Percentiles rank a stretch among this genome's conserved stretches.
phyloP scores from a whole-genome alignment of 2,113 vertebrate species.

The Percina caprodes region DNA sequence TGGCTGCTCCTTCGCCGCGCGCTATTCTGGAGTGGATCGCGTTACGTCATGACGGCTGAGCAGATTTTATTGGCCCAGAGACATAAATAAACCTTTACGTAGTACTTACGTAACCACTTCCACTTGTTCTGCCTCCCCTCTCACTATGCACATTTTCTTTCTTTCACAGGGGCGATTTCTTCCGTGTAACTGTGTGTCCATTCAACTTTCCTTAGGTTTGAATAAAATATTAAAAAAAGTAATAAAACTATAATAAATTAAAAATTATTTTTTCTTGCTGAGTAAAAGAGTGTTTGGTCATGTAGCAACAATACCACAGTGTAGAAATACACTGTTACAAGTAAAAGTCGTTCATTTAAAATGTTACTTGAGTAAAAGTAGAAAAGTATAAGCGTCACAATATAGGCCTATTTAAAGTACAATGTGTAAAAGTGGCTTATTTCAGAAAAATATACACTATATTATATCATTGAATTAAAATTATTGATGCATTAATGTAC shows the following conservation, averaged over 20 bases:
- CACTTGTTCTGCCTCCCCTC: constrained; percentile 11
- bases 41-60: constrained; percentile 69
- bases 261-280: not conserved
- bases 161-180: constrained; percentile 17
- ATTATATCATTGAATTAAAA: not conserved
- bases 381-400: too few relatives aligned
- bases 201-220: not conserved
- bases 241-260: too few relatives aligned
- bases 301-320: not conserved
- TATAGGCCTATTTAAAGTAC: too few relatives aligned
- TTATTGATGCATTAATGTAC: too few relatives aligned
- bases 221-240: not conserved
- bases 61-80: constrained; percentile 61
- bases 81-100: constrained; percentile 69
- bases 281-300: too few relatives aligned
- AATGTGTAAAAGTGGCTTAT: too few relatives aligned
- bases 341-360: too few relatives aligned
- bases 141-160: not conserved
- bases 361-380: too few relatives aligned
- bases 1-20: constrained; percentile 62
- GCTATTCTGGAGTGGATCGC: constrained; percentile 73
- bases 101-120: constrained; percentile 56
- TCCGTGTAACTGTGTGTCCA: not conserved
- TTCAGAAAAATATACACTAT: not conserved
- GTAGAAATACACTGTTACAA: not conserved